These are phyloP conservation scores for Chionis minor DNA, from an alignment of 2,113 vertebrate species.

Conservation along the genomic window DNA sequence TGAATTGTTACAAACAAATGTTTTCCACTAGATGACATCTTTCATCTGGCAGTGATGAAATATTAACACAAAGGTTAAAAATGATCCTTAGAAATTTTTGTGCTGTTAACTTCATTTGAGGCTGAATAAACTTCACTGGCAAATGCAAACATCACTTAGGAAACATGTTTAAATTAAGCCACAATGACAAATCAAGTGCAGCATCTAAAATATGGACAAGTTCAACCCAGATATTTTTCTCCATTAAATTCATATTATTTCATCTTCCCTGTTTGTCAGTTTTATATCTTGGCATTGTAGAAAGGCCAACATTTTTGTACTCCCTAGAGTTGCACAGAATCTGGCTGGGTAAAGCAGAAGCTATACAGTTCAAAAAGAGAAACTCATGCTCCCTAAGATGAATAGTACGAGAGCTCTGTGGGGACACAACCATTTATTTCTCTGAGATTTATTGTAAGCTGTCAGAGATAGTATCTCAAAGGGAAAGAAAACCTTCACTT, in stretches of 20 bases:
- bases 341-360: neutral
- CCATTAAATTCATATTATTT: neutral
- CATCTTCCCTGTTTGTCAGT: neutral
- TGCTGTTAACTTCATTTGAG: neutral
- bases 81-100: neutral
- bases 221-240: neutral
- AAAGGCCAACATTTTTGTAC: neutral
- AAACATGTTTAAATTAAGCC: neutral
- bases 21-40: neutral
- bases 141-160: neutral
- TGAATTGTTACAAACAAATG: neutral
- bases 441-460: neutral
- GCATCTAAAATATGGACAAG: neutral
- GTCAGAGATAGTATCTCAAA: neutral
- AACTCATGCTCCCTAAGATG: neutral
- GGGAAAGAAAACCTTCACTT: neutral
- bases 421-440: neutral
- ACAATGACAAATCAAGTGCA: neutral
- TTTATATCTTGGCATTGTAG: neutral
- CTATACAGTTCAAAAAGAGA: neutral
- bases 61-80: neutral
- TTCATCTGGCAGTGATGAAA: neutral
- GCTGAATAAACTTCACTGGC: neutral
- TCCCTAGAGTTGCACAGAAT: neutral
- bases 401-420: neutral